These are phyloP conservation scores for Megalopta genalis DNA, from an alignment of 1,140 invertebrate genomes.

Conservation along the genomic window DNA sequence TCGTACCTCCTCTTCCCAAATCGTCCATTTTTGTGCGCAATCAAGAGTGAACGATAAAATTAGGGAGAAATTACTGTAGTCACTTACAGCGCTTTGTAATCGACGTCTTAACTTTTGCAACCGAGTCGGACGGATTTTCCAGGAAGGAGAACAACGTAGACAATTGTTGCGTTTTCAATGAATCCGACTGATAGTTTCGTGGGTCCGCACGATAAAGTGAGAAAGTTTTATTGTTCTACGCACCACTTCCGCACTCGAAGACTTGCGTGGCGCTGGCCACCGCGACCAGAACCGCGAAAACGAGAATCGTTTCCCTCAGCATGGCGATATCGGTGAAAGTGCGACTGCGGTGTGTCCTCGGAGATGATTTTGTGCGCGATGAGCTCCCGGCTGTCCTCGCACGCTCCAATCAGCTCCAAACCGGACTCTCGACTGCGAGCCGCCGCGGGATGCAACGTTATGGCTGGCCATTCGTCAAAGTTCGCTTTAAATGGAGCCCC, in stretches of 20 bases:
- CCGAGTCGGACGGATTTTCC: no score
- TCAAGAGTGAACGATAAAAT: no score
- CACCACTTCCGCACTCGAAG: slow-evolving; percentile 64
- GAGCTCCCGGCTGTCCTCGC: slow-evolving; percentile 8
- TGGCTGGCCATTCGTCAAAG: slow-evolving; percentile 34
- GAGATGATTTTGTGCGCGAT: slow-evolving; percentile 7
- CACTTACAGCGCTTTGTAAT: no score
- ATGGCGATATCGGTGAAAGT: slow-evolving; percentile 68
- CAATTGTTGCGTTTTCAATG: background rate
- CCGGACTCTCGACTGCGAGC: slow-evolving; percentile 66
- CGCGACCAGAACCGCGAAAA: slow-evolving; percentile 61
- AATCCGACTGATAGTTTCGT: background rate
- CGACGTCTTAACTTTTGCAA: no score
- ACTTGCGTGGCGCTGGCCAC: slow-evolving; percentile 65
- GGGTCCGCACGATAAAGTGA: background rate
- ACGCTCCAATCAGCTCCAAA: slow-evolving; percentile 62
- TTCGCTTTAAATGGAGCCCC: slow-evolving; percentile 46
- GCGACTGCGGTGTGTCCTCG: background rate
- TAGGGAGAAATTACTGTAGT: no score
- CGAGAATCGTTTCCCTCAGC: slow-evolving; percentile 65
- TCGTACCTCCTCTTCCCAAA: no score
- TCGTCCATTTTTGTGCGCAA: no score
- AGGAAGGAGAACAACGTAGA: no score
- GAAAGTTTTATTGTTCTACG: slow-evolving; percentile 35
- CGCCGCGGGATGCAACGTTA: slow-evolving; percentile 46